phyloP scores from a whole-genome alignment of 2,113 vertebrate genomes.

The Rallus limicola region DNA sequence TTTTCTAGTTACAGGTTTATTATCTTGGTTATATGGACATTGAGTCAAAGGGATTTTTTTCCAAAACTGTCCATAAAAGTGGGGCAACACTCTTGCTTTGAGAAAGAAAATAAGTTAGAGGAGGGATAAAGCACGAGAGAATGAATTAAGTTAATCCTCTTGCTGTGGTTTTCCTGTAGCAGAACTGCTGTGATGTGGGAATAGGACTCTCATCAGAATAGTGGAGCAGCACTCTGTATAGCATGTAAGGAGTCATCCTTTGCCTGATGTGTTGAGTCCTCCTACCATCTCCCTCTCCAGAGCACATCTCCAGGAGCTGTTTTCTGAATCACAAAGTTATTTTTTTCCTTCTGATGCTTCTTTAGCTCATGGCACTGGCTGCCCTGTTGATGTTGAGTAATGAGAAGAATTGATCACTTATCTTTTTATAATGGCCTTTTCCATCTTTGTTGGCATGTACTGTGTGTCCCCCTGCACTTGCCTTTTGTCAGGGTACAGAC shows the following conservation, averaged over 20 bases:
- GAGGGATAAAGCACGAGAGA: background rate
- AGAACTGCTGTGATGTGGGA: background rate
- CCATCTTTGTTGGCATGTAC: background rate
- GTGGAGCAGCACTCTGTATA: background rate
- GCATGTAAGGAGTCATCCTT: background rate
- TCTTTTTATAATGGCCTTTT: background rate
- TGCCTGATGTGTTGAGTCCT: background rate
- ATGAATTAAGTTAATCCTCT: background rate
- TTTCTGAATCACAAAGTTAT: background rate
- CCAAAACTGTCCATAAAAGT: background rate
- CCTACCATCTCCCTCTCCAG: background rate
- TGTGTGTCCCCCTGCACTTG: background rate
- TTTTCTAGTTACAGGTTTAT: background rate
- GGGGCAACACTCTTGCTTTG: background rate
- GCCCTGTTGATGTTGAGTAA: background rate
- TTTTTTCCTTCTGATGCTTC: background rate
- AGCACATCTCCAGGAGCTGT: background rate
- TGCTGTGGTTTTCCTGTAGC: background rate
- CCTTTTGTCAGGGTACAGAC: background rate
- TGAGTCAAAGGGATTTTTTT: background rate
- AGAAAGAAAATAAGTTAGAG: background rate
- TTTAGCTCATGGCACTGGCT: background rate
- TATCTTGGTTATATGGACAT: background rate
- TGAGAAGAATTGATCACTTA: background rate
- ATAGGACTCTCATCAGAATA: background rate